These are phyloP conservation scores for Armadillidium nasatum DNA, from an alignment of 1,140 invertebrate genomes.

Conservation along the genomic window DNA sequence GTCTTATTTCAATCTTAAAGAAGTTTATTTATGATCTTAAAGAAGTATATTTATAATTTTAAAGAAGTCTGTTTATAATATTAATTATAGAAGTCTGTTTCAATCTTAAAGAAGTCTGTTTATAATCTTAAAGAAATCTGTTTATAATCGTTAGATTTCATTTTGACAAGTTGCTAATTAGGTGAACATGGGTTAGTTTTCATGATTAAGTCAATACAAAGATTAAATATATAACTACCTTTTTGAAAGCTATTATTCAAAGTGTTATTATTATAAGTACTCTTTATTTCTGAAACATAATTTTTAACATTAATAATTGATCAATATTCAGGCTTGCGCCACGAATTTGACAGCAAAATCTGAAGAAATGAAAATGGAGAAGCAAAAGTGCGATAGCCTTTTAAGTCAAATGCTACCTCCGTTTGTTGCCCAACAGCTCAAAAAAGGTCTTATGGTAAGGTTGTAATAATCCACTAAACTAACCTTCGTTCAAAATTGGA, in stretches of 20 bases:
- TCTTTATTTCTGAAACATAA: background rate
- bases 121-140: too few relatives aligned
- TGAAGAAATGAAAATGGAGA: background rate
- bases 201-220: background rate
- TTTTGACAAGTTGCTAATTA: too few relatives aligned
- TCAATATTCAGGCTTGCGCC: constrained; percentile 3
- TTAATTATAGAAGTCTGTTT: too few relatives aligned
- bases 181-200: background rate
- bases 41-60: too few relatives aligned
- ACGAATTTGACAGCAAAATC: background rate
- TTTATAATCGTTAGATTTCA: too few relatives aligned
- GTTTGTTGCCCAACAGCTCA: constrained; percentile 2
- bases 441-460: constrained; percentile 14
- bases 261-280: background rate
- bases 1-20: too few relatives aligned
- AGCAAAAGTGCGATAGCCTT: constrained; percentile 10
- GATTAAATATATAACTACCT: background rate
- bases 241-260: background rate
- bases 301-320: background rate
- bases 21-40: too few relatives aligned
- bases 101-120: too few relatives aligned
- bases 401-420: constrained; percentile 13
- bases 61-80: too few relatives aligned
- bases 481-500: too few relatives aligned
- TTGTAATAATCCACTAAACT: too few relatives aligned